Conservation (phyloP, 2,888 invertebrate genomes). For the Steinernema carpocapsae region DNA sequence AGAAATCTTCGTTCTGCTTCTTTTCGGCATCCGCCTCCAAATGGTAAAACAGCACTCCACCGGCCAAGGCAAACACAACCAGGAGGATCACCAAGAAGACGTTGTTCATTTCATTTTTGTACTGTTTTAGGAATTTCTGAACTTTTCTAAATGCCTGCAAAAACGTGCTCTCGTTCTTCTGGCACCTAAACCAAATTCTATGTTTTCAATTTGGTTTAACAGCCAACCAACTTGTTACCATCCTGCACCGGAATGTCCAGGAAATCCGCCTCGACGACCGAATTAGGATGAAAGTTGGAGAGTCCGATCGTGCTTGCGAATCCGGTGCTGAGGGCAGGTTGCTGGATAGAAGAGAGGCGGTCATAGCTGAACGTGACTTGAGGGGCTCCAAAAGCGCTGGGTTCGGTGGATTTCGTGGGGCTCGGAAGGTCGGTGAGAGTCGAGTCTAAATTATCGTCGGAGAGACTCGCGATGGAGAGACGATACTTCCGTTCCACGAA, state of each 20-base stretch:
- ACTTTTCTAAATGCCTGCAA: not conserved
- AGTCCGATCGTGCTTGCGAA: not conserved
- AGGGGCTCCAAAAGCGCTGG: not conserved
- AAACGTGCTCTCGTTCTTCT: not conserved
- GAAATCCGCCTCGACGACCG: not conserved
- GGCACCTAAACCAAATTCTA: not conserved
- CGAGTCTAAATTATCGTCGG: not conserved
- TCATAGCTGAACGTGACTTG: not conserved
- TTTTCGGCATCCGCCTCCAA: conserved; percentile 42
- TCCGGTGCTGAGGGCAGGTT: not conserved
- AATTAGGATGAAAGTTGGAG: not conserved
- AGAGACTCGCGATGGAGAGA: conserved; percentile 6
- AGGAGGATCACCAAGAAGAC: conserved; percentile 30
- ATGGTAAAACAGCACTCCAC: conserved; percentile 41
- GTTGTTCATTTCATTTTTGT: conserved; percentile 10
- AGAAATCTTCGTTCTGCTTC: no score
- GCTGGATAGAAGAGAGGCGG: conserved; percentile 1
- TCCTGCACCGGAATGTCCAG: not conserved
- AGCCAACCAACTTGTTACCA: not conserved
- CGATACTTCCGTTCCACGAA: conserved; percentile 24
- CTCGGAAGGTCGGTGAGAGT: not conserved
- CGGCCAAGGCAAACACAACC: conserved; percentile 40
- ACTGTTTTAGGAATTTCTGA: not conserved
- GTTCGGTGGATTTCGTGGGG: conserved; percentile 2
- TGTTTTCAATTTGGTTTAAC: not conserved